These are phyloP conservation scores for Epistrophella euchroma DNA, from an alignment of 2,888 invertebrate genomes.

Conservation along the genomic window DNA sequence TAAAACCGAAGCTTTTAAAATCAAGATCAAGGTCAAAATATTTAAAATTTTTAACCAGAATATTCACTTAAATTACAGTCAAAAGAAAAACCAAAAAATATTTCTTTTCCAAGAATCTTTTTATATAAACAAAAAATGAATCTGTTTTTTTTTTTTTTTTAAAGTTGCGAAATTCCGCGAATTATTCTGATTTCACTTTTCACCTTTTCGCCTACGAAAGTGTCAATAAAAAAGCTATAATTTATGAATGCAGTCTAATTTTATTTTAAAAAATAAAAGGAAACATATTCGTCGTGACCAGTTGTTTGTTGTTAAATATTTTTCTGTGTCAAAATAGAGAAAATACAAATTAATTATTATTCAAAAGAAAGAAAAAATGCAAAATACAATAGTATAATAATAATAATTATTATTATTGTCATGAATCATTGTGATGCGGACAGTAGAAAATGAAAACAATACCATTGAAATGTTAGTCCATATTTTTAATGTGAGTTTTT, in stretches of 20 bases:
- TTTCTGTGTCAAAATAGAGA: constrained; percentile 9
- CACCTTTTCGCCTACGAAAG: constrained; percentile 19
- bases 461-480: neutral
- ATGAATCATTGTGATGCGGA: constrained; percentile 42
- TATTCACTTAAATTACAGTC: neutral
- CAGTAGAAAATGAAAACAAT: constrained; percentile 19
- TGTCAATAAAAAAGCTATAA: neutral
- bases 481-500: constrained; percentile 2
- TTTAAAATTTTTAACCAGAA: neutral
- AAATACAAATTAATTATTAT: constrained; percentile 32
- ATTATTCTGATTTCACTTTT: constrained; percentile 55
- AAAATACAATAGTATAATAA: constrained; percentile 14
- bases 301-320: constrained; percentile 16
- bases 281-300: constrained; percentile 28
- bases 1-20: too few species aligned
- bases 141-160: neutral
- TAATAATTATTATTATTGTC: constrained; percentile 13
- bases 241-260: constrained; percentile 42
- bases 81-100: neutral
- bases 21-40: too few species aligned
- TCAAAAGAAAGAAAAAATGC: constrained; percentile 2
- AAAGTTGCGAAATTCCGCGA: neutral
- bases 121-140: neutral
- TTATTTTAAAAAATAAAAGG: neutral
- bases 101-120: neutral